Evolutionary conservation across 2,113 vertebrate species (phyloP), one percentile per base, ranked within the genome.

Genomic region (Tetrao urogallus): DNA sequence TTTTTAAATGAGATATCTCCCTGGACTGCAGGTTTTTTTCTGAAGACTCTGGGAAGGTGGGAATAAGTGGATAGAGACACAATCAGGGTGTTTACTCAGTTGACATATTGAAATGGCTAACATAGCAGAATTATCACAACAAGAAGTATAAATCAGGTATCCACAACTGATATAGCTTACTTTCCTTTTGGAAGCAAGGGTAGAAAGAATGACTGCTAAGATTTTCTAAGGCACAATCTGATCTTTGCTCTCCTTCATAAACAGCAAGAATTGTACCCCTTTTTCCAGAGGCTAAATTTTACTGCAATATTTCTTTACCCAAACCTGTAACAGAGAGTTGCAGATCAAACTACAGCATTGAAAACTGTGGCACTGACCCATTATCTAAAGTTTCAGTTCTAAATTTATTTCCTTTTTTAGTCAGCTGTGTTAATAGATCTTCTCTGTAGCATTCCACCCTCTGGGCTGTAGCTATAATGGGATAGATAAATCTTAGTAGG

Each of bases 261-360:
- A 71, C 8, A 88, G 28, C 34, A 86, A 79, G 50, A 89, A 67
- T 47, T 77, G 18, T 28, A 64, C 42, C 60, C 4, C 1, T 82
- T 90, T 91, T 70, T 78, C 80, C 77, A 64, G 61, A 83, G 56
- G 80, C 38, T 94, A 93, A 94, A 86, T 64, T 88, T 88, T 52
- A 58, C 56, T 52, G 25, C 65, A 60, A 14, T 67, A 75, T 83
- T 93, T 94, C 76, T 91, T 95, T 43, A 64, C 45, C 45, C 63
- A 42, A 60, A 73, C 6, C 32, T 83, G 20, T 56, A 91, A 77
- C 9, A 80, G 69, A 80, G 12, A 50, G 6, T 20, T 88, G 38
- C 36, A 90, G 69, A 83, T 15, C 3, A 4, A 92, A 61, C 72
- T 80, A 36, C 65, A 78, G 47, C n/a, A 56, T 82, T 74, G 82